A percentile compares a stretch with the other conserved stretches of the same genome.
Conservation (phyloP, 1,140 invertebrate genomes). For the Dysdera silvatica region DNA sequence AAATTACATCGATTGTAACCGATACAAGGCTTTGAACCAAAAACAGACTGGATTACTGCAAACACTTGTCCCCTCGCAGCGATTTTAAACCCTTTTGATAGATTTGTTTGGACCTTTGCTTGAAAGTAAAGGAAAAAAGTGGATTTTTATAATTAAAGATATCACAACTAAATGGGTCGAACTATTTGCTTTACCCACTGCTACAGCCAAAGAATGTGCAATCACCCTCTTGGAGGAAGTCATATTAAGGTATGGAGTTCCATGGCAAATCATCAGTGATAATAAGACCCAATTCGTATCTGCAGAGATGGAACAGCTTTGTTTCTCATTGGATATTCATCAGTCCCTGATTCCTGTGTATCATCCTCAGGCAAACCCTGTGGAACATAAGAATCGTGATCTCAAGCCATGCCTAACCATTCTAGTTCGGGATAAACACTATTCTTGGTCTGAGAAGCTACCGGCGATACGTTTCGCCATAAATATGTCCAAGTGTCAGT, state of each 20-base stretch:
- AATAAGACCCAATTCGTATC: slow-evolving; percentile 6
- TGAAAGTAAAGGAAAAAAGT: not conserved
- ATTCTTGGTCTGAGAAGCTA: too few species aligned
- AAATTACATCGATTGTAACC: not conserved
- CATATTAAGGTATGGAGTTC: slow-evolving; percentile 1
- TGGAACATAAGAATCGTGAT: not conserved
- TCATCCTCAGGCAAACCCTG: not conserved
- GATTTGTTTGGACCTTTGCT: slow-evolving; percentile 5
- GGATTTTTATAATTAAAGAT: slow-evolving; percentile 6
- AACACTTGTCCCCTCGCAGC: not conserved
- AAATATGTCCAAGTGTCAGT: too few species aligned
- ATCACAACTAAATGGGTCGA: not conserved
- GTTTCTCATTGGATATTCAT: not conserved
- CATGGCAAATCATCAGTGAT: not conserved
- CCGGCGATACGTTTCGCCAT: too few species aligned
- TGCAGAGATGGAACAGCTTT: not conserved
- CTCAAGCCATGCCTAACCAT: not conserved
- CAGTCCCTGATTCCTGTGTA: slow-evolving; percentile 1
- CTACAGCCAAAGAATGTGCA: not conserved
- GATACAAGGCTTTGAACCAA: not conserved
- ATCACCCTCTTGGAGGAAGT: slow-evolving; percentile 14
- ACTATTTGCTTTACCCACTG: not conserved
- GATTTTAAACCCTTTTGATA: slow-evolving; percentile 1
- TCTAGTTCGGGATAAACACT: too few species aligned
- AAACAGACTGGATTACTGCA: not conserved